Evolutionary conservation across 2,888 invertebrate genomes (phyloP).

Genomic region (Acrobasis repandana): DNA sequence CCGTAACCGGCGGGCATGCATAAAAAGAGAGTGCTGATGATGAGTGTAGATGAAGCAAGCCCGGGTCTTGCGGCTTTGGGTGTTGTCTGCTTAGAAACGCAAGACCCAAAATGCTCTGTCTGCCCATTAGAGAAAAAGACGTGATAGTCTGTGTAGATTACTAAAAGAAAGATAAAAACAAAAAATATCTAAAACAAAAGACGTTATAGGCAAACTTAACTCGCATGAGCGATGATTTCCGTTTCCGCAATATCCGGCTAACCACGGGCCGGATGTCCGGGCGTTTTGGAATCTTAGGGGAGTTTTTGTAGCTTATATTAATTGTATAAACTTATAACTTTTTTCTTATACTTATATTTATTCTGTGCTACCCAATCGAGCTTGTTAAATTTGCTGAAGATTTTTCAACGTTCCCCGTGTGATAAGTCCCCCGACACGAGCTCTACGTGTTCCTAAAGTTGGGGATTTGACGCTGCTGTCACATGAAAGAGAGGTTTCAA

Average conservation of each 20-base stretch:
- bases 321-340: not conserved
- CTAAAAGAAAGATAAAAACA: too few species aligned
- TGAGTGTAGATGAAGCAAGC: too few species aligned
- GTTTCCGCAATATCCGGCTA: slow-evolving; percentile 13
- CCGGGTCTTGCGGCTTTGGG: too few species aligned
- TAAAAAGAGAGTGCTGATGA: too few species aligned
- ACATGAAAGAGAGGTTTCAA: not conserved
- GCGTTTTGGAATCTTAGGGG: slow-evolving; percentile 11
- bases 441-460: slow-evolving; percentile 12
- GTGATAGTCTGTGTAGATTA: too few species aligned
- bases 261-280: slow-evolving; percentile 10
- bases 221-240: slow-evolving; percentile 17
- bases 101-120: too few species aligned
- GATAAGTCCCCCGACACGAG: not conserved
- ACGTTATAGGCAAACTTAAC: slow-evolving; percentile 2
- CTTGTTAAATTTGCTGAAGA: not conserved
- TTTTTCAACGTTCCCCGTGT: not conserved
- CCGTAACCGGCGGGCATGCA: too few species aligned
- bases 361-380: not conserved
- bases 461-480: slow-evolving; percentile 18
- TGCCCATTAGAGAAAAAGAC: too few species aligned
- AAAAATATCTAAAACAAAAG: not conserved
- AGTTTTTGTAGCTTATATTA: slow-evolving; percentile 7
- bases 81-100: too few species aligned
- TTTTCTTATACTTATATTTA: not conserved